A percentile compares a stretch with the other conserved stretches of the same genome.
phyloP scores from a whole-genome alignment of 2,888 invertebrate genomes.

The Lypha dubia region DNA sequence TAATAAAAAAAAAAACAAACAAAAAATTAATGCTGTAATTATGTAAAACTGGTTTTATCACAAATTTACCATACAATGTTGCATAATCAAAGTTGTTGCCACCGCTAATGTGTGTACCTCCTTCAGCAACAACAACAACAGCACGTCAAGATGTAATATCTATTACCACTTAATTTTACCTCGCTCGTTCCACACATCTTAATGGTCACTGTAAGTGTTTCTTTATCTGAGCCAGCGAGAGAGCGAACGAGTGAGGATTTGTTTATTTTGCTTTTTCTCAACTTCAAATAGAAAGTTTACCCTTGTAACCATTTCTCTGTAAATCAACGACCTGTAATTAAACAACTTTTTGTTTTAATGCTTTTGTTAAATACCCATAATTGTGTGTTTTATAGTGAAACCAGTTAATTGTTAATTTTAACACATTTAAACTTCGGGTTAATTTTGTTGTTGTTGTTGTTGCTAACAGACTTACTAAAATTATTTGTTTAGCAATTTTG shows the following conservation, averaged over 20 bases:
- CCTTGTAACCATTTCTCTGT: constrained; percentile 69
- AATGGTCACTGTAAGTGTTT: constrained; percentile 35
- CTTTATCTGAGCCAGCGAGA: background rate
- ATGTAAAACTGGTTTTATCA: constrained; percentile 50
- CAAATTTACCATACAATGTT: constrained; percentile 59
- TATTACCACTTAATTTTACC: constrained; percentile 9
- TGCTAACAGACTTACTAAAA: constrained; percentile 10
- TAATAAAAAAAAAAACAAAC: background rate
- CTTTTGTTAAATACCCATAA: constrained; percentile 5
- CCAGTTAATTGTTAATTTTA: constrained; percentile 36
- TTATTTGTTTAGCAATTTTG: background rate
- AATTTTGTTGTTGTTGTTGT: background rate
- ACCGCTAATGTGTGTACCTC: constrained; percentile 5
- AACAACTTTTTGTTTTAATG: constrained; percentile 24
- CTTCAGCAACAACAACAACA: background rate
- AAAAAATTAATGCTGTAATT: constrained; percentile 41
- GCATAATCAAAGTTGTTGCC: constrained; percentile 41
- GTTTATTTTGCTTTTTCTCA: constrained; percentile 1
- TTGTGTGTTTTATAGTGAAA: constrained; percentile 17
- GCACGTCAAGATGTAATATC: constrained; percentile 2
- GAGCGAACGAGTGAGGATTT: background rate
- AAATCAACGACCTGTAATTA: constrained; percentile 68
- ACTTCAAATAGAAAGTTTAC: constrained; percentile 70
- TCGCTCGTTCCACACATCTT: constrained; percentile 4
- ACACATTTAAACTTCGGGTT: background rate